Conservation (phyloP, 2,888 invertebrate species). For the Endomychus coccineus region DNA sequence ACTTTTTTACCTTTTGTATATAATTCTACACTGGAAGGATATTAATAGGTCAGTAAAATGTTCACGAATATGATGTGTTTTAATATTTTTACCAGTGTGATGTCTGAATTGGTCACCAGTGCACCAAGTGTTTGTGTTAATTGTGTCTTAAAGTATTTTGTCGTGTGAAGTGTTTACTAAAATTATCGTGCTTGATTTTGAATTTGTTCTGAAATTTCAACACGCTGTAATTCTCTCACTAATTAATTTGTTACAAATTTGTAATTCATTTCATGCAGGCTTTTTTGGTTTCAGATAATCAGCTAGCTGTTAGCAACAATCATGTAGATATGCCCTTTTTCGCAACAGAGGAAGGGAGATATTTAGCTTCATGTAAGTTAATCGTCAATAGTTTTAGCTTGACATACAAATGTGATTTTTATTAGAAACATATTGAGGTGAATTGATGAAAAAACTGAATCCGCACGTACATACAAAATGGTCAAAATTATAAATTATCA, state of each 20-base stretch:
- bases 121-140: constrained; percentile 8
- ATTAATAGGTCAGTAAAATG: constrained; percentile 36
- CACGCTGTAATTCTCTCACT: too few species aligned
- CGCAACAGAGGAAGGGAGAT: constrained; percentile 81
- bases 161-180: constrained; percentile 9
- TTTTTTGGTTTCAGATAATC: constrained; percentile 40
- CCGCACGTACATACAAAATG: too few species aligned
- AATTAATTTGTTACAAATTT: too few species aligned
- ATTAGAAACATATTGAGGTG: too few species aligned
- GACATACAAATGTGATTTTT: background rate
- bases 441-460: too few species aligned
- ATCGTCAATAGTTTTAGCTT: background rate
- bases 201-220: too few species aligned
- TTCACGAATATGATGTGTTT: constrained; percentile 5
- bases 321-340: constrained; percentile 71
- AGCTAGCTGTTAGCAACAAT: constrained; percentile 41
- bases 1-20: constrained; percentile 30
- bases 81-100: constrained; percentile 9
- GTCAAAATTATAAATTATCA: too few species aligned
- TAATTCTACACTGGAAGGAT: constrained; percentile 31
- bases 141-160: constrained; percentile 8
- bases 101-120: constrained; percentile 4
- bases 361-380: constrained; percentile 76
- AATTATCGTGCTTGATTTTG: constrained; percentile 7
- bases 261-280: too few species aligned